phyloP scores from a whole-genome alignment of 2,113 vertebrate species.

The Grantiella picta region DNA sequence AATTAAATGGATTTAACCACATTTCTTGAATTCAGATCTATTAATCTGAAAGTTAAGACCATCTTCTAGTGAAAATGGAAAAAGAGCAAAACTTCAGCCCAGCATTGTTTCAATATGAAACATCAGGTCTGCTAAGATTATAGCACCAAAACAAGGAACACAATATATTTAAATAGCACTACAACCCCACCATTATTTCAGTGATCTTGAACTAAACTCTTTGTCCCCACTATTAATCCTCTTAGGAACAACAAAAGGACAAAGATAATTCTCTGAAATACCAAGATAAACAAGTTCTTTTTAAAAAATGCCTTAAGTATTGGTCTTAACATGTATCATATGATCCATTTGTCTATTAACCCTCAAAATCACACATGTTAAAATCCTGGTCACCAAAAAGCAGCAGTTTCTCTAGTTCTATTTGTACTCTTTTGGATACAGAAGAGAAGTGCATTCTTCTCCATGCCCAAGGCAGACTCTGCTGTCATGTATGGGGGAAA shows the following conservation, averaged over 20 bases:
- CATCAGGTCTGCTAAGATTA: neutral
- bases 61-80: neutral
- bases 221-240: neutral
- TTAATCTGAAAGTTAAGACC: neutral
- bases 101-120: neutral
- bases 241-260: neutral
- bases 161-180: neutral
- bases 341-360: neutral
- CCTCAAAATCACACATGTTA: neutral
- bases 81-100: neutral
- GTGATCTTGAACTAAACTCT: neutral
- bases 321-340: neutral
- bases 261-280: neutral
- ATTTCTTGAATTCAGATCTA: constrained; percentile 1
- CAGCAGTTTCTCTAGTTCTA: neutral
- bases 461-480: neutral
- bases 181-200: neutral
- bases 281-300: neutral
- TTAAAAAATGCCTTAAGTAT: neutral
- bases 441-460: neutral
- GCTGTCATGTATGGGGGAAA: neutral
- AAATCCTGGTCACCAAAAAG: neutral
- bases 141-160: neutral
- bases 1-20: neutral
- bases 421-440: neutral